These are phyloP conservation scores for Ictidomys tridecemlineatus DNA, from an alignment of 2,113 vertebrate species.

Conservation along the genomic window DNA sequence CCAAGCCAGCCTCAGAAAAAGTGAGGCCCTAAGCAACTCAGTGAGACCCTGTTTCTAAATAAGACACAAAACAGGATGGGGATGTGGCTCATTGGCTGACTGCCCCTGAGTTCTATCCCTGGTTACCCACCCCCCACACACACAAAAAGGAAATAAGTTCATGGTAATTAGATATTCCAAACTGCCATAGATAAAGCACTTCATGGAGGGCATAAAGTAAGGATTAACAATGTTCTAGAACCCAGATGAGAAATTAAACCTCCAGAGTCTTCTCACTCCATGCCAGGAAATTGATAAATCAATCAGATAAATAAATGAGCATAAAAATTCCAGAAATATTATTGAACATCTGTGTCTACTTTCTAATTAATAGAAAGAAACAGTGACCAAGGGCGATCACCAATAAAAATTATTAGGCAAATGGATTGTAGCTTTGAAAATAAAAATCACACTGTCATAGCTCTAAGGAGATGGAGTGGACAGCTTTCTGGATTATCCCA, in stretches of 20 bases:
- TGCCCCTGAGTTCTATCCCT: no score
- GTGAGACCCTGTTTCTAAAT: no score
- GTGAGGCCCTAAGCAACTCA: no score
- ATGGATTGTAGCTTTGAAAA: background rate
- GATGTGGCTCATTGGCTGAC: no score
- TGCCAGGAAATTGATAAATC: background rate
- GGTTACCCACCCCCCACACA: no score
- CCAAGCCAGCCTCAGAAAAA: no score
- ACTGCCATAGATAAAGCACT: background rate
- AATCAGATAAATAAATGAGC: background rate
- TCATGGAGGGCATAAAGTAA: background rate
- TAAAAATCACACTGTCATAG: background rate
- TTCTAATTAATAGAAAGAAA: background rate
- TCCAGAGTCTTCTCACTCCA: background rate
- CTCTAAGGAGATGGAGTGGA: background rate
- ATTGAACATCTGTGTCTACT: background rate
- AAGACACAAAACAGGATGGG: no score
- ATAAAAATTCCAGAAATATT: constrained; percentile 45
- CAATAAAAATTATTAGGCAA: constrained; percentile 29
- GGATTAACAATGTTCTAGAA: background rate
- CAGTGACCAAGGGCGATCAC: background rate
- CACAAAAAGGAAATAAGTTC: background rate
- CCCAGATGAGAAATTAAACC: background rate
- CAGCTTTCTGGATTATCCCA: background rate
- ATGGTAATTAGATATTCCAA: background rate